These are phyloP conservation scores for Hartigia nigra DNA, from an alignment of 2,888 invertebrate species.

Conservation along the genomic window DNA sequence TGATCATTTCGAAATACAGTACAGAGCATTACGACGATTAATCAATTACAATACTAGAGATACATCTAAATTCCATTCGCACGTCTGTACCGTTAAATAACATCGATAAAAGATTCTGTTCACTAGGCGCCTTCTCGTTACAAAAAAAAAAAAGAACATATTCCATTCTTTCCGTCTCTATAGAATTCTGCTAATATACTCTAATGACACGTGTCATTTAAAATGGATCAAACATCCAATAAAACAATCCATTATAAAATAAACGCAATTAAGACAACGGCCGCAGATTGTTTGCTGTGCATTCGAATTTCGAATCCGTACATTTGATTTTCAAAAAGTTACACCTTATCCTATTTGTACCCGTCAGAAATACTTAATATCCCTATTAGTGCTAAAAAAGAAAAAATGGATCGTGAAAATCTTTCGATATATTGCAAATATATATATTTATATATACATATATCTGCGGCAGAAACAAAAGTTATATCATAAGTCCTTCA, in stretches of 20 bases:
- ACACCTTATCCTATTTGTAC: slow-evolving; percentile 62
- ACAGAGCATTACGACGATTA: neutral
- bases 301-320: slow-evolving; percentile 53
- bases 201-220: neutral
- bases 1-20: neutral
- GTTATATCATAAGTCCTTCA: slow-evolving; percentile 6
- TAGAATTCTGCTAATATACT: neutral
- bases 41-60: neutral
- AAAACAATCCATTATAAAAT: neutral
- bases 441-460: neutral
- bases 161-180: neutral
- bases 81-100: neutral
- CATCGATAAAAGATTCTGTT: neutral
- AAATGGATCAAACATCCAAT: neutral
- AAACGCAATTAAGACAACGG: slow-evolving; percentile 22
- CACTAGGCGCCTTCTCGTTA: neutral
- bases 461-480: slow-evolving; percentile 29
- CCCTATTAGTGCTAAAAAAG: slow-evolving; percentile 30
- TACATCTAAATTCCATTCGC: neutral
- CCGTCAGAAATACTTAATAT: slow-evolving; percentile 59
- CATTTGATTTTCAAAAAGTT: slow-evolving; percentile 46
- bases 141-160: neutral
- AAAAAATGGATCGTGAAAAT: slow-evolving; percentile 27
- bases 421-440: slow-evolving; percentile 39
- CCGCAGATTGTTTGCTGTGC: slow-evolving; percentile 33